These are phyloP conservation scores for Homalodisca vitripennis DNA, from an alignment of 1,140 invertebrate species.

Conservation along the genomic window DNA sequence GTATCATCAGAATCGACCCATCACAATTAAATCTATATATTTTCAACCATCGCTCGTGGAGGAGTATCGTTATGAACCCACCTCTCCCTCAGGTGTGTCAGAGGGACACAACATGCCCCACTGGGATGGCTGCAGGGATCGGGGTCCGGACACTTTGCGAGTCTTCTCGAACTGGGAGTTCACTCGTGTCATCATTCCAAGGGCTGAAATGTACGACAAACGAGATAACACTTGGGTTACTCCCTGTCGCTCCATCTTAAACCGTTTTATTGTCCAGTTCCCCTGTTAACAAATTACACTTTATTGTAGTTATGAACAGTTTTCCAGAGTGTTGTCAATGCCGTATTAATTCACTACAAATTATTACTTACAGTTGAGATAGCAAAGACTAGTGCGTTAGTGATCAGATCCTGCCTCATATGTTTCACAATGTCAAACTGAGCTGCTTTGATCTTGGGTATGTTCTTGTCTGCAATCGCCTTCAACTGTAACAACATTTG, in stretches of 20 bases:
- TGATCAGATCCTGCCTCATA: constrained; percentile 93
- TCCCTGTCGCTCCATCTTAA: constrained; percentile 97
- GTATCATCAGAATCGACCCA: not conserved
- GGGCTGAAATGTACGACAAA: constrained; percentile 95
- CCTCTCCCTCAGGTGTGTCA: constrained; percentile 98
- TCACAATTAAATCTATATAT: not conserved
- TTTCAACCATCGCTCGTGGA: not conserved
- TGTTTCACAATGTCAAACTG: constrained; percentile 97
- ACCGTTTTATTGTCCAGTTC: constrained; percentile 99
- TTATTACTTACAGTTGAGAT: constrained; percentile 82
- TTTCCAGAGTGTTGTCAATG: too few relatives aligned
- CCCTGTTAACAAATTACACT: constrained; percentile 54
- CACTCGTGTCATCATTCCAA: constrained; percentile 99
- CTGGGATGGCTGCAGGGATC: constrained; percentile 96
- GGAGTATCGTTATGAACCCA: too few relatives aligned
- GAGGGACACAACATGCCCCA: constrained; percentile 99
- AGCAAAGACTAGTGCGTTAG: constrained; percentile 88
- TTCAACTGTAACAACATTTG: constrained; percentile 63
- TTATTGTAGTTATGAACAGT: constrained; percentile 7
- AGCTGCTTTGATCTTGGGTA: constrained; percentile 92
- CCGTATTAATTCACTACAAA: too few relatives aligned
- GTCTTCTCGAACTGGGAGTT: constrained; percentile 99
- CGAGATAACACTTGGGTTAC: constrained; percentile 97
- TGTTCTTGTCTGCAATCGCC: constrained; percentile 92
- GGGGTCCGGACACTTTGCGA: constrained; percentile 95